Evolutionary conservation across 2,888 invertebrate species (phyloP).

Genomic region (Elaeidobius kamerunicus): DNA sequence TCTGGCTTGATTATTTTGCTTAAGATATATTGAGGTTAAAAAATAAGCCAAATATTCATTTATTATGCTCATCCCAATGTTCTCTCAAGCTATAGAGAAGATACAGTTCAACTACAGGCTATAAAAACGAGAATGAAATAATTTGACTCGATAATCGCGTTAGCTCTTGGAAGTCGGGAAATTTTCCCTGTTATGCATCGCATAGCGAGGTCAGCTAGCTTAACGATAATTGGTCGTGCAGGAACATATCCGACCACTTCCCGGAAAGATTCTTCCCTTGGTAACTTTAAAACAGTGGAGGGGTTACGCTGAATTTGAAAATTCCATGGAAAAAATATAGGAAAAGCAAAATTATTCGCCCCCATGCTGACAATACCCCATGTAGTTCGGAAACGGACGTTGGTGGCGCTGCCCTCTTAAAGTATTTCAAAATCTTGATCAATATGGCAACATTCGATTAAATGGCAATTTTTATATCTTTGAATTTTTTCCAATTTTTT

Average conservation of each 20-base stretch:
- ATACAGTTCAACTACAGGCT: no score
- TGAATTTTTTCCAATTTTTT: background rate
- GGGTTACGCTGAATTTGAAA: background rate
- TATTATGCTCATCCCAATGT: no score
- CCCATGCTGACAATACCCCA: background rate
- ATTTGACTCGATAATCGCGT: background rate
- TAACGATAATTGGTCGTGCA: slow-evolving; percentile 39
- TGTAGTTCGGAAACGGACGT: background rate
- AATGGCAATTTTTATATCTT: background rate
- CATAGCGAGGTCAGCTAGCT: slow-evolving; percentile 14
- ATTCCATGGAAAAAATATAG: background rate
- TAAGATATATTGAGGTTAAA: no score
- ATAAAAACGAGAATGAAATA: background rate
- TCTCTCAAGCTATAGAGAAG: no score
- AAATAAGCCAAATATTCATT: no score
- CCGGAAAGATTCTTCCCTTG: slow-evolving; percentile 40
- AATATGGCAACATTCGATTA: no score
- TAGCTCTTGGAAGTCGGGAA: background rate
- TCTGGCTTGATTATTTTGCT: no score
- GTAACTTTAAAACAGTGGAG: slow-evolving; percentile 33
- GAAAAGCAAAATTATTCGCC: background rate
- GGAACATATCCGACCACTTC: slow-evolving; percentile 37
- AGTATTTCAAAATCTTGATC: background rate
- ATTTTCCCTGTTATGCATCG: background rate
- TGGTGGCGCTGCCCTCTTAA: no score